Conservation (phyloP, 2,888 invertebrate species). For the Glomeris marginata region DNA sequence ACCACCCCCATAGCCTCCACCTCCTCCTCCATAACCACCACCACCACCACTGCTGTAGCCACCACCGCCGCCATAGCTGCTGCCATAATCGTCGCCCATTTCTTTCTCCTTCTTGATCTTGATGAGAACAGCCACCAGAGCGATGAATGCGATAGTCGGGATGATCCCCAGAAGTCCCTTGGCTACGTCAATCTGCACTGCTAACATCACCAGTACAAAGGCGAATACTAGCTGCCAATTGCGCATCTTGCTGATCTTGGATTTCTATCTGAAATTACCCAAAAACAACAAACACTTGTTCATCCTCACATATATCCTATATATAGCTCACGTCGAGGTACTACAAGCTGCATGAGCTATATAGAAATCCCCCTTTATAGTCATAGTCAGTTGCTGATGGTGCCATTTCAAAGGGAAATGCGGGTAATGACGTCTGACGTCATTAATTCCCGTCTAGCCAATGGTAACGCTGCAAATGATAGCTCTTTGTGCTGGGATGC, state of each 20-base stretch:
- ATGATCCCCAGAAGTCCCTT: slow-evolving; percentile 7
- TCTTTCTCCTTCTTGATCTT: slow-evolving; percentile 13
- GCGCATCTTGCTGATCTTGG: slow-evolving; percentile 3
- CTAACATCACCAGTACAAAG: slow-evolving; percentile 7
- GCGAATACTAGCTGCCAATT: slow-evolving; percentile 7
- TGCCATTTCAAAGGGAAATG: too few relatives aligned
- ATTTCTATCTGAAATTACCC: too few relatives aligned
- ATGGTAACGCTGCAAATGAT: too few relatives aligned
- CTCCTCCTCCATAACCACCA: slow-evolving; percentile 8
- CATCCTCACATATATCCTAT: too few relatives aligned
- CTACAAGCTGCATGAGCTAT: too few relatives aligned
- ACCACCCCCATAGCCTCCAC: slow-evolving; percentile 8
- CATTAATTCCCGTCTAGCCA: too few relatives aligned
- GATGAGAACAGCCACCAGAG: slow-evolving; percentile 8
- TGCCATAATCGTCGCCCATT: slow-evolving; percentile 1
- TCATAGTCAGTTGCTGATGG: too few relatives aligned
- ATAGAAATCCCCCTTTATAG: too few relatives aligned
- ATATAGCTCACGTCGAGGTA: too few relatives aligned
- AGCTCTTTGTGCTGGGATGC: too few relatives aligned
- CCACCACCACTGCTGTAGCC: neutral
- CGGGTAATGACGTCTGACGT: too few relatives aligned
- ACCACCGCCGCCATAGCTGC: slow-evolving; percentile 2
- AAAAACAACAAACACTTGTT: too few relatives aligned
- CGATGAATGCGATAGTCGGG: slow-evolving; percentile 12
- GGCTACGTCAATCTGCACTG: slow-evolving; percentile 4